phyloP scores from a whole-genome alignment of 2,797 vertebrate species.

The Lagorchestes hirsutus region DNA sequence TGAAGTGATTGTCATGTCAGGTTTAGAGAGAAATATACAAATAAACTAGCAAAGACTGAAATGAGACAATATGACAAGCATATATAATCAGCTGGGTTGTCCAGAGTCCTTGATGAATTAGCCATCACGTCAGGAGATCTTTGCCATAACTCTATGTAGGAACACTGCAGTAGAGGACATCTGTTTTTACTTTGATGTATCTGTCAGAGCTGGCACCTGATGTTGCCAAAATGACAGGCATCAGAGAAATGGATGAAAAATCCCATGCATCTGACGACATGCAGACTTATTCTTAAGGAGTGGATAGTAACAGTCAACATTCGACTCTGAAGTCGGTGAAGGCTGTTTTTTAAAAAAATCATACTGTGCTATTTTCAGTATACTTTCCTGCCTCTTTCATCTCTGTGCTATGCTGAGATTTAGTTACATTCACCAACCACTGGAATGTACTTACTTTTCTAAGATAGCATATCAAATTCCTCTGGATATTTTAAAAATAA shows the following conservation, averaged over 20 bases:
- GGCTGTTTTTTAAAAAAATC: slow-evolving; percentile 34
- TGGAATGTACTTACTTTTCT: slow-evolving; percentile 37
- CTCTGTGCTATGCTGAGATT: background rate
- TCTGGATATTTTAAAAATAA: slow-evolving; percentile 34
- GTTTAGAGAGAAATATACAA: slow-evolving; percentile 35
- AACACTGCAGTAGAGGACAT: background rate
- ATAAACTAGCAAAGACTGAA: slow-evolving; percentile 43
- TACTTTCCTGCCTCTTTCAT: slow-evolving; percentile 24
- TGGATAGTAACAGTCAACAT: background rate
- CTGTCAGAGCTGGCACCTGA: background rate
- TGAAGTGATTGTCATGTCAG: background rate
- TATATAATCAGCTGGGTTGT: background rate
- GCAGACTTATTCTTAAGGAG: slow-evolving; percentile 46
- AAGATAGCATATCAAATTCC: background rate
- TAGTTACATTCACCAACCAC: slow-evolving; percentile 21
- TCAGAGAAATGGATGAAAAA: slow-evolving; percentile 26
- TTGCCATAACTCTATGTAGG: slow-evolving; percentile 16
- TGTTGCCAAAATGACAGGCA: background rate
- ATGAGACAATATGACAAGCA: background rate
- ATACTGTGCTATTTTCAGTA: slow-evolving; percentile 13
- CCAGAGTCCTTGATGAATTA: slow-evolving; percentile 42
- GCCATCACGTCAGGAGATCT: slow-evolving; percentile 39
- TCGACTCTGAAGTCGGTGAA: slow-evolving; percentile 21
- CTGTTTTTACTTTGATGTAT: slow-evolving; percentile 2
- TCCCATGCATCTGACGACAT: background rate